Evolutionary conservation across 1,140 invertebrate genomes (phyloP).

Genomic region (Meloidogyne chitwoodi): DNA sequence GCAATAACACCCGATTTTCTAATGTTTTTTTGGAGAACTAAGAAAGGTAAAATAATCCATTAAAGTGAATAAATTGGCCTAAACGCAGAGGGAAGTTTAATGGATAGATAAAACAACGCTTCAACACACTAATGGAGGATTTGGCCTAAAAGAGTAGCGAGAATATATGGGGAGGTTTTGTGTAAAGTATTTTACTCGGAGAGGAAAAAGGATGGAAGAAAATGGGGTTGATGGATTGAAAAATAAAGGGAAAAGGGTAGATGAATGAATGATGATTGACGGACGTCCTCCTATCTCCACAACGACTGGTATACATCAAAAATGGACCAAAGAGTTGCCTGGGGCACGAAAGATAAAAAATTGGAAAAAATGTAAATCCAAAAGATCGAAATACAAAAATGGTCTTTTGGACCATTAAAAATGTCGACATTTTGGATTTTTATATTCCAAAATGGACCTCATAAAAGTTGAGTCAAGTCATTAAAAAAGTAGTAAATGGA

Average conservation of each 20-base stretch:
- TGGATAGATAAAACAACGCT: neutral
- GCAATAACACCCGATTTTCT: neutral
- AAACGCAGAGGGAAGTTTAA: neutral
- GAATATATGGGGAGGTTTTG: neutral
- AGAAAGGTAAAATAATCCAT: neutral
- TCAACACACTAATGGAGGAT: neutral
- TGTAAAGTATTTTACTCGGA: neutral
- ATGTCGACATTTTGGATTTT: neutral
- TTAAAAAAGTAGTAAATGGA: neutral
- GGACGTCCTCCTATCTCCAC: neutral
- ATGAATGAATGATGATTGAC: neutral
- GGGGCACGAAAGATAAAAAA: neutral
- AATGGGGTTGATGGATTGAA: neutral
- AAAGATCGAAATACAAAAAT: neutral
- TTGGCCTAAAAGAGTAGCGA: neutral
- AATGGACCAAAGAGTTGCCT: neutral
- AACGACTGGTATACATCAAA: neutral
- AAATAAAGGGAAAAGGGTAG: neutral
- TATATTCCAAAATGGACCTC: neutral
- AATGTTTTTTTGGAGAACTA: neutral
- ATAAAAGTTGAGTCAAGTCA: neutral
- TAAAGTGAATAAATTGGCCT: neutral
- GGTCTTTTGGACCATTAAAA: neutral
- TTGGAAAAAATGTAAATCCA: neutral
- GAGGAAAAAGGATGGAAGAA: neutral